phyloP scores from a whole-genome alignment of 1,140 invertebrate species.

The Elymnias hypermnestra region DNA sequence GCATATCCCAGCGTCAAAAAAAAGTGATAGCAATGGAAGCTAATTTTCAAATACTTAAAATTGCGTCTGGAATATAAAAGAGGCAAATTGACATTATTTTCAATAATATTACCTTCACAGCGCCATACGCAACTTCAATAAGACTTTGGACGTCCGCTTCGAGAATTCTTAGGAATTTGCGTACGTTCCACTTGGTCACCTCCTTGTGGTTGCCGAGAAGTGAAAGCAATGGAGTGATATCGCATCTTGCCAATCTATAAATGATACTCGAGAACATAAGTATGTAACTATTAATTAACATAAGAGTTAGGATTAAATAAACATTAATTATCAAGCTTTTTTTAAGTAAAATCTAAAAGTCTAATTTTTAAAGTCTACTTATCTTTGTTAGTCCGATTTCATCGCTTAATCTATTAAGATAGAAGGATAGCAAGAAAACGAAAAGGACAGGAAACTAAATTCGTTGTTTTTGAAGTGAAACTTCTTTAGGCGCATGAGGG shows the following conservation, averaged over 20 bases:
- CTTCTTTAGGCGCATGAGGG: too few relatives aligned
- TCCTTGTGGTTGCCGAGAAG: conserved; percentile 77
- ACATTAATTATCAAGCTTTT: background rate
- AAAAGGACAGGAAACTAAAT: too few relatives aligned
- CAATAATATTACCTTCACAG: conserved; percentile 48
- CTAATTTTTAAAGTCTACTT: too few relatives aligned
- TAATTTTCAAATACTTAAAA: too few relatives aligned
- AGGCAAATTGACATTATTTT: background rate
- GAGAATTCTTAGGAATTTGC: conserved; percentile 80
- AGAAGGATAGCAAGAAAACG: too few relatives aligned
- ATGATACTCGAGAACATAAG: too few relatives aligned
- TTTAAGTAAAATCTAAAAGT: background rate
- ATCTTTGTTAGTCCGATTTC: too few relatives aligned
- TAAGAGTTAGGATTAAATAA: conserved; percentile 1
- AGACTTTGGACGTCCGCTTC: conserved; percentile 79
- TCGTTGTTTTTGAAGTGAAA: too few relatives aligned
- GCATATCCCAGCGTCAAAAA: too few relatives aligned
- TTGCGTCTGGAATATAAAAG: background rate
- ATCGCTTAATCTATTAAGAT: too few relatives aligned
- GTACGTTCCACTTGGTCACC: conserved; percentile 77
- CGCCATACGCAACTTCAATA: conserved; percentile 74
- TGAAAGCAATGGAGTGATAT: conserved; percentile 78
- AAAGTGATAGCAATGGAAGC: too few relatives aligned
- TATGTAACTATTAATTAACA: too few relatives aligned
- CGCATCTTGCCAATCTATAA: conserved; percentile 77